Evolutionary conservation across 2,888 invertebrate species (phyloP).

Genomic region (Molanna angustata): DNA sequence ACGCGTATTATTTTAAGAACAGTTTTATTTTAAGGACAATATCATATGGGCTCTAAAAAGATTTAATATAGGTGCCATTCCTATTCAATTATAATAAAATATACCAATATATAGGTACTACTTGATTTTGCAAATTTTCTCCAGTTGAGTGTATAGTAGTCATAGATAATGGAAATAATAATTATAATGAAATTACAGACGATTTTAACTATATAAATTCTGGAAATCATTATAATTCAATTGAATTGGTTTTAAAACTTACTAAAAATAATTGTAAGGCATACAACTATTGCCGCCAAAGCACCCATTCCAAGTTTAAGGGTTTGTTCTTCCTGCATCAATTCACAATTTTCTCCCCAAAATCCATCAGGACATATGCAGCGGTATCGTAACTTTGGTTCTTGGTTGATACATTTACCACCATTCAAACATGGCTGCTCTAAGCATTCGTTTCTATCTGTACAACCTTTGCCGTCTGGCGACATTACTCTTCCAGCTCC

Average conservation of each 20-base stretch:
- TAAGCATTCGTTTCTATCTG: constrained; percentile 71
- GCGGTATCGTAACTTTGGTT: constrained; percentile 63
- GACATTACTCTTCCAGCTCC: constrained; percentile 67
- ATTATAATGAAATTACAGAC: no score
- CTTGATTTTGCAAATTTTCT: no score
- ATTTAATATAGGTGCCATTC: no score
- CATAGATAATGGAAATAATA: no score
- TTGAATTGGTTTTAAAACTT: constrained; percentile 40
- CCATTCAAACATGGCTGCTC: constrained; percentile 71
- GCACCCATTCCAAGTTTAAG: constrained; percentile 76
- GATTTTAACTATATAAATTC: no score
- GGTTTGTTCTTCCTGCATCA: constrained; percentile 69
- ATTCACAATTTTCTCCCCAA: constrained; percentile 71
- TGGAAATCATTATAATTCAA: background rate
- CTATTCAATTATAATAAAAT: no score
- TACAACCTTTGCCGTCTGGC: constrained; percentile 68
- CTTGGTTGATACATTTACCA: constrained; percentile 68
- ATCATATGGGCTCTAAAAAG: no score
- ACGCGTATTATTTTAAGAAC: no score
- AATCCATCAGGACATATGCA: constrained; percentile 69
- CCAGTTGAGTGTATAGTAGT: no score
- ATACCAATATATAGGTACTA: no score
- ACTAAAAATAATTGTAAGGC: constrained; percentile 75
- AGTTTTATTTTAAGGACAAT: no score
- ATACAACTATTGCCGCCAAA: constrained; percentile 76